A percentile compares a stretch with the other conserved stretches of the same genome.
Conservation (phyloP, 2,113 vertebrate genomes). For the Sylvia atricapilla region DNA sequence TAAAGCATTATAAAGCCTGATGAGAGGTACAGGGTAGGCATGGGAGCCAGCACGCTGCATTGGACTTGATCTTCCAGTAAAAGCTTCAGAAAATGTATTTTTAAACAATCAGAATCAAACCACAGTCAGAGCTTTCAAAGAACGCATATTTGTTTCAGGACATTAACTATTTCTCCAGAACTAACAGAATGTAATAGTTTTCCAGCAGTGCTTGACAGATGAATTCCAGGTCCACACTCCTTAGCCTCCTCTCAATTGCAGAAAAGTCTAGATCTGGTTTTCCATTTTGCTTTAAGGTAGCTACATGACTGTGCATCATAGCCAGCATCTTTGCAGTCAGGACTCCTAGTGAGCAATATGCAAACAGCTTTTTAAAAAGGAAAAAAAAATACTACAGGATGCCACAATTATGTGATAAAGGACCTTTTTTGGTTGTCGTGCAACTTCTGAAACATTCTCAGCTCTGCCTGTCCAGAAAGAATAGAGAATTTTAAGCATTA, state of each 20-base stretch:
- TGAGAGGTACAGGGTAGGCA: background rate
- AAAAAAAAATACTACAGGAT: background rate
- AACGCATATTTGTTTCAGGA: background rate
- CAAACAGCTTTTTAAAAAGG: background rate
- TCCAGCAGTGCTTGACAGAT: background rate
- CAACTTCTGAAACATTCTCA: constrained; percentile 1
- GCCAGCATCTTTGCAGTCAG: background rate
- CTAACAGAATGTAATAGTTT: background rate
- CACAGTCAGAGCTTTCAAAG: background rate
- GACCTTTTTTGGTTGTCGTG: constrained; percentile 30
- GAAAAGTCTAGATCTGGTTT: background rate
- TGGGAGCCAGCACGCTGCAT: background rate
- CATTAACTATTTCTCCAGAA: background rate
- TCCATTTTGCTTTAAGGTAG: background rate
- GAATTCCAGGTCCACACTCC: background rate
- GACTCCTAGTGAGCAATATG: background rate
- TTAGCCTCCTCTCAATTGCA: background rate
- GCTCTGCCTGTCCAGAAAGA: background rate
- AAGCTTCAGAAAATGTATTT: background rate
- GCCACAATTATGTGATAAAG: constrained; percentile 12
- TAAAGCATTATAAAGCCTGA: background rate
- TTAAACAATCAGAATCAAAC: background rate
- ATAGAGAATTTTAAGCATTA: background rate
- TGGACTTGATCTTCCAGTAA: background rate
- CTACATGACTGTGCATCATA: background rate